Base-by-base conservation (phyloP, 2,113 vertebrate genomes). In the Oxygymnocypris stewartii region DNA sequence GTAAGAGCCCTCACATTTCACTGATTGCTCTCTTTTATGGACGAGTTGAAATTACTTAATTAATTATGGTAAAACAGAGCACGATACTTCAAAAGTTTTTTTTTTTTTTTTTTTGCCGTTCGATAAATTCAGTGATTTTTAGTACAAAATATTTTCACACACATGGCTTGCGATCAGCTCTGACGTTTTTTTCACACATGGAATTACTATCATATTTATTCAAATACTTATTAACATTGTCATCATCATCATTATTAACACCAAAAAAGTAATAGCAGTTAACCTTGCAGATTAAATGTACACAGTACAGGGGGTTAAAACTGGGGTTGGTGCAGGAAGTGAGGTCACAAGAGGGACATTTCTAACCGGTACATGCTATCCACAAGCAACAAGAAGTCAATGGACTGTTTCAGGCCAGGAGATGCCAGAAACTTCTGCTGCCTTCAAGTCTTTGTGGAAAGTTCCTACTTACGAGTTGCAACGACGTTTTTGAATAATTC, bases 361-460 rank as follows among this genome's bases (percentile, higher is more conserved):
- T 94, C 94, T 95, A 95, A 95, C 94, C 94, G 89, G 93, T 93
- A 95, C 95, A 95, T 95, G 95, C 95, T 95, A 95, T 95, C 93
- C 94, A 95, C 95, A 95, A 95, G 94, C 93, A 91, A 95, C 93
- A 91, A 93, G 92, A 90, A 71, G 89, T 90, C 92, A 92, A 91
- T 83, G 84, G 2, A 82, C 91, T 87, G 90, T 88, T 92, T 92
- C 83, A 83, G 91, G 92, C 90, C 92, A 90, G 87, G 91, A 91
- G 91, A 92, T 69, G 23, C 89, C 77, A 86, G 87, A 88, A 86
- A 78, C 76, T 23, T 71, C 65, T 37, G 35, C 31, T 74, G 82
- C 69, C 69, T 84, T 84, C 82, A 74, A 84, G 82, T 74, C 80
- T 31, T 35, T 28, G 16, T 35, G 65, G 63, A 35, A 71, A 71